A percentile compares a stretch with the other conserved stretches of the same genome.
phyloP scores from a whole-genome alignment of 2,113 vertebrate species.

The Bucco capensis region DNA sequence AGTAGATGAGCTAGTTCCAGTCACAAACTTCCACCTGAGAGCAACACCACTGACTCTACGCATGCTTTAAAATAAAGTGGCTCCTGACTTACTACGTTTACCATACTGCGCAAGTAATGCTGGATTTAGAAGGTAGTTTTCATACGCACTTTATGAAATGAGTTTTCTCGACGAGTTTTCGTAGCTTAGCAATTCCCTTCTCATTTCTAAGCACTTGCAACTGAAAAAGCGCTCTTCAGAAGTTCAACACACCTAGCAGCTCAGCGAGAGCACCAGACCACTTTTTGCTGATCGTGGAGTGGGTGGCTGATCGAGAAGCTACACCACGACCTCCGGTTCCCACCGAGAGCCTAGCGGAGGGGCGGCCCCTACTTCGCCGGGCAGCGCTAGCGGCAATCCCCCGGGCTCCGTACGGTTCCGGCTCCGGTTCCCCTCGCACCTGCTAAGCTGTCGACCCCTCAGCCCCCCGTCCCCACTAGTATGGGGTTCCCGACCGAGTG shows the following conservation, averaged over 20 bases:
- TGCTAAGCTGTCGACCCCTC: background rate
- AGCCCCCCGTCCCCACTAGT: background rate
- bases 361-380: too few relatives aligned
- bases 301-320: background rate
- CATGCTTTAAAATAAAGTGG: background rate
- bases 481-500: background rate
- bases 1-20: background rate
- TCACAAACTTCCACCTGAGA: background rate
- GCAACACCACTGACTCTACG: background rate
- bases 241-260: background rate
- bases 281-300: fast-evolving
- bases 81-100: background rate
- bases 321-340: too few relatives aligned
- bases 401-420: too few relatives aligned
- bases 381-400: too few relatives aligned
- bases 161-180: background rate
- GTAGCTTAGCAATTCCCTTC: background rate
- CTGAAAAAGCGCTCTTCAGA: background rate
- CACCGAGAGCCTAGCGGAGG: background rate
- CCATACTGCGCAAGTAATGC: background rate
- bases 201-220: background rate
- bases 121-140: background rate
- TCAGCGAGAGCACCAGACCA: background rate
- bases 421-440: background rate
- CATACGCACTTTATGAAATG: fast-evolving